Evolutionary conservation across 2,113 vertebrate genomes (phyloP), one percentile per base, ranked within the genome.

Genomic region (Xyrauchen texanus): DNA sequence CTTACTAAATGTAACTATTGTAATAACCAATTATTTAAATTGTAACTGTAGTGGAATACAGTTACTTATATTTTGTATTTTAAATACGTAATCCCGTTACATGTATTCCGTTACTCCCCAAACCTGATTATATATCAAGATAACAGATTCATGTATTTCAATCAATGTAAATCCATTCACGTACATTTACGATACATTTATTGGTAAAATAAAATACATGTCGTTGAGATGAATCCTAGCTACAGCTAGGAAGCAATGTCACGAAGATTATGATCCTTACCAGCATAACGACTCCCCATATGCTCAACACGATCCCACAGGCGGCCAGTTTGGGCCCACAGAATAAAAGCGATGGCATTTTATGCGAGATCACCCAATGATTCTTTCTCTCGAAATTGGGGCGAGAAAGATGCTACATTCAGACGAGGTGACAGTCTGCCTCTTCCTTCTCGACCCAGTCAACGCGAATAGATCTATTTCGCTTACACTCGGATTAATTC

Each of bases 251-350:
- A 47, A 69, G 68, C 60, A 63, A 75, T 62, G 64, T 52, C 68
- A 74, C 49, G 13, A 11, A 9, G 52, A 49, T 52, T n/a, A 45
- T 15, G 16, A 51, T 45, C 12, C 94, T 94, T 86, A 97, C 96
- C 95, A 97, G 87, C 96, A 97, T 97, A 65, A 97, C 92, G 81
- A 97, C 94, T 12, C 95, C 96, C 96, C 95, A 97, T 79, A 93
- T 93, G 83, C 96, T 97, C 70, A 97, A 94, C 49, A 97, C 96
- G 67, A 97, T 96, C 63, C 96, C 96, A 86, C 96, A 97, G 46
- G 96, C 96, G 44, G 96, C 96, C 93, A 96, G 88, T 91, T 97
- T 97, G 7, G 96, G 96, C 53, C 96, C 96, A 78, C 96, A 97
- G 86, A 96, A 97, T 79, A 97, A 87, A 12, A 97, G 90, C 78